phyloP scores from a whole-genome alignment of 2,113 vertebrate species.

The Furnarius figulus region DNA sequence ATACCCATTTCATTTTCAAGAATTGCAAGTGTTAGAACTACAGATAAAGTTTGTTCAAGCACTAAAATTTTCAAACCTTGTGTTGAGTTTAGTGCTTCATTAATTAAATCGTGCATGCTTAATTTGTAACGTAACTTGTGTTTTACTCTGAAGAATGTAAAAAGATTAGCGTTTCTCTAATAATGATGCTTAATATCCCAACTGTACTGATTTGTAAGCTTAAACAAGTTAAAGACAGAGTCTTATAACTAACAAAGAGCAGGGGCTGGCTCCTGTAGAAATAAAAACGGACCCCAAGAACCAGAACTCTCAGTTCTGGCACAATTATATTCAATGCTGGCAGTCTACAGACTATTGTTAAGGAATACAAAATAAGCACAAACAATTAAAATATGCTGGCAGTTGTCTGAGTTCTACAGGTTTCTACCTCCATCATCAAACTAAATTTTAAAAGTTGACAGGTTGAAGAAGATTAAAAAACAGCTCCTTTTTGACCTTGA shows the following conservation, averaged over 20 bases:
- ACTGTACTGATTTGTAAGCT: neutral
- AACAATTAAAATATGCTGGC: neutral
- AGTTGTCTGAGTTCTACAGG: neutral
- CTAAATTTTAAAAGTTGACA: neutral
- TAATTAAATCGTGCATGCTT: neutral
- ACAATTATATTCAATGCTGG: neutral
- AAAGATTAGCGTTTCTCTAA: neutral
- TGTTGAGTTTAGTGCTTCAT: neutral
- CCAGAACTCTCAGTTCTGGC: neutral
- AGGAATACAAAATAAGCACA: neutral
- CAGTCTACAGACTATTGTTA: neutral
- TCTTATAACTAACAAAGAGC: neutral
- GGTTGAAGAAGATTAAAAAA: neutral
- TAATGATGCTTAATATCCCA: neutral
- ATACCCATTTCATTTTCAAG: neutral
- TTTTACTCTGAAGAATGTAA: neutral
- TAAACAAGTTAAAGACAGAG: neutral
- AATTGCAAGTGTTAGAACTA: neutral
- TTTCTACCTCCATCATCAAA: neutral
- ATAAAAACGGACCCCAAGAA: neutral
- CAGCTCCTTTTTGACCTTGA: neutral
- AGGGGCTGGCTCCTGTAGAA: neutral
- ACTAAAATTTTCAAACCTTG: neutral
- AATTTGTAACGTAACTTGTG: neutral
- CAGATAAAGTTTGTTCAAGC: neutral